Base-by-base conservation (phyloP, 2,888 invertebrate genomes). In the Thera britannica region DNA sequence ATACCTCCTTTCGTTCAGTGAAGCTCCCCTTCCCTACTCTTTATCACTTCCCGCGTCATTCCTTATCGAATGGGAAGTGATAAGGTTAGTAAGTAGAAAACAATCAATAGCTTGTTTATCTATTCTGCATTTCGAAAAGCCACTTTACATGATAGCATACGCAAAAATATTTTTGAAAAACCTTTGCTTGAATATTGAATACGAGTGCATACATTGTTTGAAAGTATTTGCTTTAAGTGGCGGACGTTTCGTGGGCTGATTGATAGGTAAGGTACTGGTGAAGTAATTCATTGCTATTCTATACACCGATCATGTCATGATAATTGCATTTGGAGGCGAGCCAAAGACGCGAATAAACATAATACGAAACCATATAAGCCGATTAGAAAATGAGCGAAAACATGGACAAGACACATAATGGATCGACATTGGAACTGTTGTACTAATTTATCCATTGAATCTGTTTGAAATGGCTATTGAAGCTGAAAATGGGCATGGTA, bases 271-370 rank as follows among this genome's bases (percentile, higher is more conserved):
- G 23, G 36, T 55, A 9, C 11, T 56, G 56, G 34, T 34, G 5
- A 41, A 60, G 52, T 56, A 8, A 44, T 56, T 59, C 41, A 71
- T 75, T 75, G 66, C 65, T 72, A 76, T 75, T 74, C 52, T 71
- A 65, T 62, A 49, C 74, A 70, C 72, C 65, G 58, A 62, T 61
- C 67, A 65, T 75, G 68, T 72, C 63, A 72, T 62, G 65, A 68
- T 75, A 68, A 74, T 71, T 66, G 72, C 68, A 64, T 70, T 70
- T 77, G 75, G 74, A 68, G 48, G 41, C 58, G 35, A 62, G 76
- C 78, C 73, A 78, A 74, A 57, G 64, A 58, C 65, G 51, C 58
- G 66, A 70, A 72, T 70, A 71, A 60, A 65, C 65, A 62, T 62
- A 63, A 65, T 59, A 58, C 58, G 62, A 67, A 70, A 57, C 48